Evolutionary conservation across 1,140 invertebrate species (phyloP).

Genomic region (Caenorhabditis remanei): DNA sequence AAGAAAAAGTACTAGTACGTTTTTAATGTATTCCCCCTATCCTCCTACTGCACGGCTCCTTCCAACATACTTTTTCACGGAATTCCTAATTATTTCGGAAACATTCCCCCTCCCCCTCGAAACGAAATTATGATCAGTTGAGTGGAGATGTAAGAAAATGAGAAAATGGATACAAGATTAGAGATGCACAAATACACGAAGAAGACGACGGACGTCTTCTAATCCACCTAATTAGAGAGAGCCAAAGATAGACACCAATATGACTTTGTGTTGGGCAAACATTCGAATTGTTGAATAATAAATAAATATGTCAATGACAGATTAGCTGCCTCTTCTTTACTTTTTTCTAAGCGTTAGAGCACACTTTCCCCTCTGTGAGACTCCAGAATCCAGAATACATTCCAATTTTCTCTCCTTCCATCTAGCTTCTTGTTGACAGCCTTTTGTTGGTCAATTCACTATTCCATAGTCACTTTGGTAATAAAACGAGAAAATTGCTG

Average conservation of each 20-base stretch:
- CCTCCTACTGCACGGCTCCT: not conserved
- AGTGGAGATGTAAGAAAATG: not conserved
- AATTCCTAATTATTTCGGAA: conserved; percentile 34
- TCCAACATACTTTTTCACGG: not conserved
- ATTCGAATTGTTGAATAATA: conserved; percentile 11
- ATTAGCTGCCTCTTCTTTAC: not conserved
- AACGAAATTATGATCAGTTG: conserved; percentile 27
- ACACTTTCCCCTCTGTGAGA: too few species aligned
- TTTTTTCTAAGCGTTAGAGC: too few species aligned
- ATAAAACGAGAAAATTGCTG: too few species aligned
- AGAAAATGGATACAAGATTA: conserved; percentile 4
- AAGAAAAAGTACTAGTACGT: not conserved
- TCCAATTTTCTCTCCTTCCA: too few species aligned
- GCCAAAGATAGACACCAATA: not conserved
- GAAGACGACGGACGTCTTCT: not conserved
- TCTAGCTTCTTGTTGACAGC: too few species aligned
- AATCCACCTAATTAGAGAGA: conserved; percentile 26
- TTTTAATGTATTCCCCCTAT: conserved; percentile 4
- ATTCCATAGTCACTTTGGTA: too few species aligned
- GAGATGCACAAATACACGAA: not conserved
- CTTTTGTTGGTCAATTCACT: too few species aligned
- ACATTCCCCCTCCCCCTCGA: not conserved
- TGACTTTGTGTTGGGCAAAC: not conserved
- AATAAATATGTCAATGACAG: conserved; percentile 22
- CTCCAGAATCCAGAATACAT: too few species aligned